These are phyloP conservation scores for Molossus molossus DNA, from an alignment of 2,797 vertebrate genomes.

Conservation along the genomic window DNA sequence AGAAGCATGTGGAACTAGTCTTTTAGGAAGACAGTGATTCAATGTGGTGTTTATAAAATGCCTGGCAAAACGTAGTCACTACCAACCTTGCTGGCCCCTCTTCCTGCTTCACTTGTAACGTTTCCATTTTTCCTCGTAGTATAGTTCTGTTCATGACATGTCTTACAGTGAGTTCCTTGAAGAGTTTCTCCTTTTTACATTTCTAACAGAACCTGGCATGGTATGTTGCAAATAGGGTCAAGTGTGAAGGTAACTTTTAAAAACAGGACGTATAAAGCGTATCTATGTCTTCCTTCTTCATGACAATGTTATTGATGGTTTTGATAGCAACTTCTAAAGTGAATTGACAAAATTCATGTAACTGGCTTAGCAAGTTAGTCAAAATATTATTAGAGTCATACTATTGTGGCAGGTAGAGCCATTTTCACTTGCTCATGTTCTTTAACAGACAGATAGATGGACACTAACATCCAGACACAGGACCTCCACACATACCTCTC, in stretches of 20 bases:
- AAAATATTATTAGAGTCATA: not conserved
- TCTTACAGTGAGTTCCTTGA: not conserved
- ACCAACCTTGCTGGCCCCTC: not conserved
- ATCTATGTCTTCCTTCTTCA: not conserved
- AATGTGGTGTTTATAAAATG: not conserved
- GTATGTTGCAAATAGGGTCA: not conserved
- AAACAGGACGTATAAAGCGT: constrained; percentile 6
- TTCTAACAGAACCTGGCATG: not conserved
- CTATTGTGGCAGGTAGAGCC: not conserved
- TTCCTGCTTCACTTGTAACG: not conserved
- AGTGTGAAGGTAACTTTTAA: not conserved
- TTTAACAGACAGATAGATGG: not conserved
- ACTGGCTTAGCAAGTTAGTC: not conserved
- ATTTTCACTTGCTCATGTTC: not conserved
- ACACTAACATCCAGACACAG: not conserved
- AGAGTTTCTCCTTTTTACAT: constrained; percentile 20
- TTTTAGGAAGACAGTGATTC: not conserved
- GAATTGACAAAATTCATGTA: not conserved
- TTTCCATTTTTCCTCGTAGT: not conserved
- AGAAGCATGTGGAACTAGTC: not conserved
- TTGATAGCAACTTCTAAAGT: constrained; percentile 16
- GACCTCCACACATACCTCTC: not conserved
- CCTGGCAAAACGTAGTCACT: not conserved
- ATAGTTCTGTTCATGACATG: not conserved
- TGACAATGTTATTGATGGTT: not conserved